A percentile compares a stretch with the other conserved stretches of the same genome.
Evolutionary conservation across 2,888 invertebrate genomes (phyloP).

Genomic region (Limnephilus marmoratus): DNA sequence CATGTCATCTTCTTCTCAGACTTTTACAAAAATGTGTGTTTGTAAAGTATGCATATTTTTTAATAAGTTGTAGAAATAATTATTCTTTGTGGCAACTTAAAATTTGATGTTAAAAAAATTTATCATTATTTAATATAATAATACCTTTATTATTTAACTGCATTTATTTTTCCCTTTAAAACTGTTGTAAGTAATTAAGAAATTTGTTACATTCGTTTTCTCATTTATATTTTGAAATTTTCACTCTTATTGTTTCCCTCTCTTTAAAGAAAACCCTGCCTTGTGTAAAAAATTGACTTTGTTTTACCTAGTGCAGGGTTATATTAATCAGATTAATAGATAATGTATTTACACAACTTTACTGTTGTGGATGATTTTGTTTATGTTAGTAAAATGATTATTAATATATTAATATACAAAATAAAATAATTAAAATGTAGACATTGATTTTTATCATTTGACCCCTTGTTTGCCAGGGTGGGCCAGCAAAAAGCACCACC

Average conservation of each 20-base stretch:
- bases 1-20: background rate
- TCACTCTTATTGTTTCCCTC: background rate
- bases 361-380: constrained; percentile 20
- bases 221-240: background rate
- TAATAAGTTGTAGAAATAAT: constrained; percentile 22
- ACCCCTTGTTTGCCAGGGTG: no score
- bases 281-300: background rate
- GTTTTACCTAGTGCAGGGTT: background rate
- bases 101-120: constrained; percentile 21
- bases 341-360: background rate
- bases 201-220: background rate
- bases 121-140: background rate
- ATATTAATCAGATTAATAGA: background rate
- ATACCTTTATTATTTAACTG: constrained; percentile 15
- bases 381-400: constrained; percentile 26
- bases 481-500: no score
- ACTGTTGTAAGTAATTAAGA: constrained; percentile 7
- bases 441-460: background rate
- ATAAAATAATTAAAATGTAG: constrained; percentile 7
- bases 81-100: constrained; percentile 2
- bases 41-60: background rate
- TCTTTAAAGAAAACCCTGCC: background rate
- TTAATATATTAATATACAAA: constrained; percentile 15
- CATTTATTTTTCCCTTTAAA: constrained; percentile 32
- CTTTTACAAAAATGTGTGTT: background rate